Percentiles rank a stretch among this genome's conserved stretches.
These are phyloP conservation scores for Rhadina sibilatrix DNA, from an alignment of 2,113 vertebrate species.

Conservation along the genomic window DNA sequence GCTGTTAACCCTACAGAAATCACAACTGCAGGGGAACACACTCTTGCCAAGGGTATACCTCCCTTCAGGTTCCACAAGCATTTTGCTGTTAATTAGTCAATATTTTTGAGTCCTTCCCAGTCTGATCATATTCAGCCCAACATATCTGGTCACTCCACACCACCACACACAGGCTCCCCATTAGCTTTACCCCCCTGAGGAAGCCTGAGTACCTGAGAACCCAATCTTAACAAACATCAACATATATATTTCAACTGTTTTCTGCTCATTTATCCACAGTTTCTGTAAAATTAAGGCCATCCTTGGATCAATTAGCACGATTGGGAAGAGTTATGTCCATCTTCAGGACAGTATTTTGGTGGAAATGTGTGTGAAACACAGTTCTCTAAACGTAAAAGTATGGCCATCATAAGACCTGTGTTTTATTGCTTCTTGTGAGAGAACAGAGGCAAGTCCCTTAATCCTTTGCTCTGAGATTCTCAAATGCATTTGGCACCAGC, in stretches of 20 bases:
- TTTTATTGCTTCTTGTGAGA: not conserved
- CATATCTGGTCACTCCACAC: not conserved
- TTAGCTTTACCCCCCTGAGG: not conserved
- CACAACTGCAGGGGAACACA: not conserved
- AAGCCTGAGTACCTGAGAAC: not conserved
- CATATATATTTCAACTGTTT: not conserved
- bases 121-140: not conserved
- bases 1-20: not conserved
- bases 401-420: not conserved
- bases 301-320: not conserved
- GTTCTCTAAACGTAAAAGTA: not conserved
- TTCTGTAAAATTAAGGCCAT: not conserved
- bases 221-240: not conserved
- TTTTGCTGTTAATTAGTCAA: not conserved
- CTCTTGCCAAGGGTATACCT: not conserved
- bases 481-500: not conserved
- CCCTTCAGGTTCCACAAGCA: not conserved
- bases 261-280: not conserved
- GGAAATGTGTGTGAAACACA: not conserved
- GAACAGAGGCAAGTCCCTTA: not conserved
- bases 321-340: not conserved
- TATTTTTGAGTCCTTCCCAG: not conserved
- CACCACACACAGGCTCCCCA: not conserved
- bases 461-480: not conserved
- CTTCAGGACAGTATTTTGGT: not conserved